phyloP scores from a whole-genome alignment of 2,113 vertebrate genomes.

The Pseudopipra pipra region DNA sequence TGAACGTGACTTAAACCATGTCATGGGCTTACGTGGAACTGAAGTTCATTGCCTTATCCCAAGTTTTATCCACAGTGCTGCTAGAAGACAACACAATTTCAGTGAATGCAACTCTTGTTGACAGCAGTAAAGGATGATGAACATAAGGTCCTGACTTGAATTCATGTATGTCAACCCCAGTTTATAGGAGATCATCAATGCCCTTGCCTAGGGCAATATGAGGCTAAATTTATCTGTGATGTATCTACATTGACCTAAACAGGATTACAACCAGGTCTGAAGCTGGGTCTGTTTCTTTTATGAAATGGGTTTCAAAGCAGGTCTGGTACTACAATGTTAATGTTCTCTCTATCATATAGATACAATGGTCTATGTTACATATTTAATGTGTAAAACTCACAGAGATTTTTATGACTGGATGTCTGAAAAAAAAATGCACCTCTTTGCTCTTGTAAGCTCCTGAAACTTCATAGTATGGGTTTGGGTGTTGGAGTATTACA shows the following conservation, averaged over 20 bases:
- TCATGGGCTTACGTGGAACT: background rate
- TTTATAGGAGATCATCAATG: background rate
- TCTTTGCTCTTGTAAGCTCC: background rate
- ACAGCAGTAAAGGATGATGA: background rate
- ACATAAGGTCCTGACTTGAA: background rate
- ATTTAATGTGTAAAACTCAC: background rate
- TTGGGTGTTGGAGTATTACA: background rate
- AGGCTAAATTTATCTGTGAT: background rate
- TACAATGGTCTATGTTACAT: background rate
- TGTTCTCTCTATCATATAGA: background rate
- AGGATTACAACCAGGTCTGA: background rate
- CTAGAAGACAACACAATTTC: background rate
- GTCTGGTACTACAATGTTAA: background rate
- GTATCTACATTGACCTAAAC: background rate
- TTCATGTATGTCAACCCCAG: background rate
- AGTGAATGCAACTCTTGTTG: background rate
- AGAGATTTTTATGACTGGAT: background rate
- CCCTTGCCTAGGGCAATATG: background rate
- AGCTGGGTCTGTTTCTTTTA: background rate
- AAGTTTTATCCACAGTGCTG: background rate
- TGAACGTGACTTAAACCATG: background rate
- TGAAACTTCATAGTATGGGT: background rate
- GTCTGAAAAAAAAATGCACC: background rate
- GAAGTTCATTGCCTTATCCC: background rate
- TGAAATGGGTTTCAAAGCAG: slow-evolving; percentile 14